Evolutionary conservation across 2,113 vertebrate species (phyloP).

Genomic region (Galbula dea): DNA sequence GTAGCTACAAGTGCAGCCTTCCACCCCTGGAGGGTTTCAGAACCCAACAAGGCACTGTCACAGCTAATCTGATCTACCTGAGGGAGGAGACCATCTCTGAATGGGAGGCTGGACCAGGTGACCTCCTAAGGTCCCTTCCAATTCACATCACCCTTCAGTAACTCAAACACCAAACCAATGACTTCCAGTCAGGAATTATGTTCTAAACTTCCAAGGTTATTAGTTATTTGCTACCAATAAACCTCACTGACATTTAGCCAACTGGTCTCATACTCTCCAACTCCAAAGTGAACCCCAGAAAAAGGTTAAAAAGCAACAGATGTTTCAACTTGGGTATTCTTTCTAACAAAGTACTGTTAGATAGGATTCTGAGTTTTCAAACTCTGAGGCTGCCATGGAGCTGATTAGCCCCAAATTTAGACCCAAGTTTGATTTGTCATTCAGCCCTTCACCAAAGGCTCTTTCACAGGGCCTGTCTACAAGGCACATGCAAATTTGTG

Average conservation of each 20-base stretch:
- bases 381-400: background rate
- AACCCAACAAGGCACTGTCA: background rate
- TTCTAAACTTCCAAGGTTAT: background rate
- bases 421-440: background rate
- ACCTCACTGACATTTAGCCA: fast-evolving
- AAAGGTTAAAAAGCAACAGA: background rate
- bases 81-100: background rate
- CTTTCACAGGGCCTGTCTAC: background rate
- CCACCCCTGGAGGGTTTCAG: background rate
- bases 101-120: background rate
- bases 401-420: background rate
- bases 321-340: background rate
- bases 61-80: fast-evolving
- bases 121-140: background rate
- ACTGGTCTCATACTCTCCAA: background rate
- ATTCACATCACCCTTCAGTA: background rate
- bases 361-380: background rate
- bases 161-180: background rate
- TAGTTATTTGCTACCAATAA: background rate
- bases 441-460: background rate
- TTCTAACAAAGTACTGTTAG: background rate
- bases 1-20: background rate
- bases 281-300: background rate
- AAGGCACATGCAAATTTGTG: background rate
- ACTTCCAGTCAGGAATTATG: background rate